phyloP scores from a whole-genome alignment of 2,888 invertebrate genomes.

The Amphiduros pacificus region DNA sequence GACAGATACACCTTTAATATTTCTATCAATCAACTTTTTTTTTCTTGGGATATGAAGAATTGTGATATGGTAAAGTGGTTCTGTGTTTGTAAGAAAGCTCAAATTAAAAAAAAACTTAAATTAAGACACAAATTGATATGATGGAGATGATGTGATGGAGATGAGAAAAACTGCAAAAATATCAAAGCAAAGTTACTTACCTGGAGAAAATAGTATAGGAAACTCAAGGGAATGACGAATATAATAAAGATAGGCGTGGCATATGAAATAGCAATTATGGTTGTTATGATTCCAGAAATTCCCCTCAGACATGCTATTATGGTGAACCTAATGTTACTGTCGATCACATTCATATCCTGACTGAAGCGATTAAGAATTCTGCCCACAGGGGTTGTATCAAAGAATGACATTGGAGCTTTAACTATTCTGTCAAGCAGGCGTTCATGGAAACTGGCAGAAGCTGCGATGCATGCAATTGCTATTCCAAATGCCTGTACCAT shows the following conservation, averaged over 20 bases:
- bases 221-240: slow-evolving; percentile 35
- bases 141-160: too few relatives aligned
- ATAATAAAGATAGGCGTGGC: slow-evolving; percentile 40
- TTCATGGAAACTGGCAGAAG: slow-evolving; percentile 46
- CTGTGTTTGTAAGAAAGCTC: too few relatives aligned
- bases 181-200: too few relatives aligned
- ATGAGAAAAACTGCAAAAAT: too few relatives aligned
- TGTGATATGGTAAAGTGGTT: too few relatives aligned
- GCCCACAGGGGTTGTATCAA: slow-evolving; percentile 41
- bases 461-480: slow-evolving; percentile 52
- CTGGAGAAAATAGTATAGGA: slow-evolving; percentile 45
- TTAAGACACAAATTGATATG: too few relatives aligned
- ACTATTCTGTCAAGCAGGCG: slow-evolving; percentile 45
- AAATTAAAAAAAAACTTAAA: too few relatives aligned
- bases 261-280: slow-evolving; percentile 39
- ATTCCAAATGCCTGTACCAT: slow-evolving; percentile 20
- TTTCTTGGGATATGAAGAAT: too few relatives aligned
- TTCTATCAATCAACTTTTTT: too few relatives aligned
- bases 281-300: slow-evolving; percentile 31
- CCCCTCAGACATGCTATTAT: slow-evolving; percentile 28
- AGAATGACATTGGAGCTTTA: slow-evolving; percentile 45
- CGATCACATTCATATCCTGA: slow-evolving; percentile 38
- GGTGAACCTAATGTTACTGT: slow-evolving; percentile 25
- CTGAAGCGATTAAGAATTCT: slow-evolving; percentile 43
- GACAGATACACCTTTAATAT: too few relatives aligned